These are phyloP conservation scores for Pseudomyrmex concolor DNA, from an alignment of 1,140 invertebrate species.

Conservation along the genomic window DNA sequence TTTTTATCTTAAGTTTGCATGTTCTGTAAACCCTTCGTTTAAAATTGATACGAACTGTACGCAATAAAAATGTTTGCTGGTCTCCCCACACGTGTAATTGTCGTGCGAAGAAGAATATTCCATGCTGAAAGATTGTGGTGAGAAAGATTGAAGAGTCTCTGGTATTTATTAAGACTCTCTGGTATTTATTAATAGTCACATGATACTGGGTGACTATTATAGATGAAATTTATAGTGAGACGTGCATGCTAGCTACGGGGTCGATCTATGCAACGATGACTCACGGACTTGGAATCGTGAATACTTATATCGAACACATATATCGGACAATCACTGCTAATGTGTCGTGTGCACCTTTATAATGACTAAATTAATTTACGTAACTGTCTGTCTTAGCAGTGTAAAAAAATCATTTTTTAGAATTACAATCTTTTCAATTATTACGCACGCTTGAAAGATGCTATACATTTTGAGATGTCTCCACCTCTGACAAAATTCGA, in stretches of 20 bases:
- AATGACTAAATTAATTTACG: constrained; percentile 12
- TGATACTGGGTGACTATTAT: constrained; percentile 27
- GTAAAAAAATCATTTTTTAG: too few species aligned
- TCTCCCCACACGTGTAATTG: constrained; percentile 27
- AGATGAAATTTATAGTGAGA: constrained; percentile 42
- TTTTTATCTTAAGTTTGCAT: constrained; percentile 6
- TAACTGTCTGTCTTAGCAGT: too few species aligned
- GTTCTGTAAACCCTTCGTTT: background rate
- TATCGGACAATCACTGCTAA: background rate
- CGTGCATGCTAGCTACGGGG: background rate
- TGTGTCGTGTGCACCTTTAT: background rate
- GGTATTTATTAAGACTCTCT: constrained; percentile 58
- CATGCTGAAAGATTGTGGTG: constrained; percentile 26
- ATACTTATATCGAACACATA: constrained; percentile 35
- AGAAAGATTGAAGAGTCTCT: constrained; percentile 57
- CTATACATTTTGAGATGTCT: background rate
- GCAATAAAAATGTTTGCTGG: background rate
- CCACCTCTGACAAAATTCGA: background rate
- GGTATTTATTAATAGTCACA: constrained; percentile 59
- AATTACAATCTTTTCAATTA: too few species aligned
- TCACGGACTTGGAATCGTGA: constrained; percentile 16
- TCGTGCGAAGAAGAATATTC: constrained; percentile 51
- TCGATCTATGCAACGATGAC: constrained; percentile 30
- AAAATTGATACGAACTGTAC: background rate
- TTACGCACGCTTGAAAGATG: too few species aligned